Evolutionary conservation across 2,888 invertebrate species (phyloP), one percentile per base, ranked within the genome.

Genomic region (Phaonia tiefii): DNA sequence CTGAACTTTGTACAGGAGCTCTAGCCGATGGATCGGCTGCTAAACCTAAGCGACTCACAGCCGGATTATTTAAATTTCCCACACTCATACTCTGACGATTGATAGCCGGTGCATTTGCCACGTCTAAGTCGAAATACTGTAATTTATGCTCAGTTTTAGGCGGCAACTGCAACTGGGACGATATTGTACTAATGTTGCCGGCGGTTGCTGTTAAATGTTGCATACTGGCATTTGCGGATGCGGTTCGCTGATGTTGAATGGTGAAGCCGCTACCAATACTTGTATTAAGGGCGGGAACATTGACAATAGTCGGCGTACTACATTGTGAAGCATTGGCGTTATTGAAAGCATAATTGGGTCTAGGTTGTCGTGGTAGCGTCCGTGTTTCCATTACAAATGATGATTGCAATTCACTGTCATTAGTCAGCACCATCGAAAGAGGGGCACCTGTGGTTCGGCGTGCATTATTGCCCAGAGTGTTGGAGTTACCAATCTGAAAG

Each of bases 121-220:
- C 92, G 90, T 97, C 97, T 83, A 98, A 92, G 91, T 98, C 98
- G 82, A 98, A 92, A 91, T 98, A 98, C 87, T 98, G 97, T 85
- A 96, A 90, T 82, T 91, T 89, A 58, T 89, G 90, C 74, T 89
- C 89, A 13, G 88, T 78, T 86, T 85, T 88, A 72, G 80, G 82
- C 0, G 84, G 83, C 31, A 83, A 65, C 13, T 84, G 79, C 1
- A 83, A 83, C 25, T 75, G 76, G 15, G 56, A 22, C 10, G 70
- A 11, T n/a, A 63, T 11, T 58, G 70, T 15, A 10, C 39, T 1
- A 56, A 69, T 78, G 26, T 69, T 60, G 31, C 44, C 11, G 8
- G 39, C 11, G 10, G 56, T 37, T 49, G 67, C 22, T 13, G 79
- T 11, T 26, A 81, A 66, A 49, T 84, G 83, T 70, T 84, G 83